Conservation (phyloP, 2,797 vertebrate genomes). For the Coendou prehensilis region DNA sequence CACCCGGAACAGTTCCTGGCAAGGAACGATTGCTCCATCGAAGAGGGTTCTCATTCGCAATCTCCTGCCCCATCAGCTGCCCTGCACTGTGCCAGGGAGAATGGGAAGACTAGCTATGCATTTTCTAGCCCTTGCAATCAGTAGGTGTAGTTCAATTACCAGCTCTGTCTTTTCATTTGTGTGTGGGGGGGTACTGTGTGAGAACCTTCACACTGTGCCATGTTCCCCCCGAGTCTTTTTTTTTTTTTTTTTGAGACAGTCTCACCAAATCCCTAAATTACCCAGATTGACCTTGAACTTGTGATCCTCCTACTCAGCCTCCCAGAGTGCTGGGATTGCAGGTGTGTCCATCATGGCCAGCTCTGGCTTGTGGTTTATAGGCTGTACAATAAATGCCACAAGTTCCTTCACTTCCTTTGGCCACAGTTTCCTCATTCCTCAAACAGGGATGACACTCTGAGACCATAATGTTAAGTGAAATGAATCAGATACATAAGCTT, state of each 20-base stretch:
- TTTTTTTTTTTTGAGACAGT: not conserved
- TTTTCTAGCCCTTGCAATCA: not conserved
- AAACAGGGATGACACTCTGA: not conserved
- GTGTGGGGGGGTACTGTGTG: not conserved
- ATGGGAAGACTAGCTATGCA: accelerated
- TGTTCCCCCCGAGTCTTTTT: not conserved
- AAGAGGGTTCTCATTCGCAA: accelerated
- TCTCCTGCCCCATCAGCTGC: not conserved
- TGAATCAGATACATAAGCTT: not conserved
- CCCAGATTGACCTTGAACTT: not conserved
- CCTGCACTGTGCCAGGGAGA: accelerated
- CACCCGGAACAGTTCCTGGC: not conserved
- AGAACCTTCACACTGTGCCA: not conserved
- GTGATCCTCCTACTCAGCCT: not conserved
- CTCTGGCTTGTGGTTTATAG: not conserved
- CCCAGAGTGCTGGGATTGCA: not conserved
- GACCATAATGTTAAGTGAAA: not conserved
- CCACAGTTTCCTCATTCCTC: constrained; percentile 60
- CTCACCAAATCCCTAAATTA: not conserved
- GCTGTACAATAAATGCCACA: not conserved
- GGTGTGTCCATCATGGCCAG: not conserved
- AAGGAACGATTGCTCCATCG: not conserved
- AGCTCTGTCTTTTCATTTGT: not conserved
- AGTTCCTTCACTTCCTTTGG: not conserved
- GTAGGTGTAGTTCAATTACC: not conserved